Evolutionary conservation across 2,797 vertebrate genomes (phyloP), one percentile per base, ranked within the genome.

Genomic region (Rhyacichthys aspro): DNA sequence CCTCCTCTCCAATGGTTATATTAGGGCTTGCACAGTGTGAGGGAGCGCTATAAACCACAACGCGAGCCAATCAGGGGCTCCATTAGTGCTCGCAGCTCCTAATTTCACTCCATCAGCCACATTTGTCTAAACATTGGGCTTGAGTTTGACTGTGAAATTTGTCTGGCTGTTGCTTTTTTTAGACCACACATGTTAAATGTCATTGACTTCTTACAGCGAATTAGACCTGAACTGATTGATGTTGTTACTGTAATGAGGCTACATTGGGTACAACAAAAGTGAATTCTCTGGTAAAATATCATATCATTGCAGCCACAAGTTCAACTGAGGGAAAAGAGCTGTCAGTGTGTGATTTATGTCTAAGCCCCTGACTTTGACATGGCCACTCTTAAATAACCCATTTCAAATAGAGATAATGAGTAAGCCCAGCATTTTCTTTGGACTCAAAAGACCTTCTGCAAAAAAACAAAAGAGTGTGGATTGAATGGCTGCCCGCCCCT

Each of bases 1-100:
- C 92, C 82, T 84, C 72, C 76, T 75, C 84, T 89, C 87, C 88
- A 92, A 92, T 90, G 85, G 89, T 84, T 89, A 85, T 90, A 92
- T 78, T 80, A 70, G 76, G 72, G 64, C 55, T 7, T 67, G 61
- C 78, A 70, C 77, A 82, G 83, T 59, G 82, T 84, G 67, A 78
- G 23, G 63, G 75, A 63, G 72, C n/a, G 88, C 85, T 84, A 78
- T 90, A 91, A 89, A 90, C 72, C 75, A 64, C 71, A 68, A 59
- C 64, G 15, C 0, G 38, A 55, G 75, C 87, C 88, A 88, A 83
- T 89, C 77, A 47, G 71, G 67, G 67, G 73, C 80, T 72, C 71
- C 78, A 88, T 87, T 84, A 84, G 79, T 62, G 70, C 63, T 70
- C 17, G 79, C 73, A 67, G 81, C 63, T 71, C 19, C 68, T 83